A percentile compares a stretch with the other conserved stretches of the same genome.
These are phyloP conservation scores for Chloroclystis v-ata DNA, from an alignment of 2,888 invertebrate species.

Conservation along the genomic window DNA sequence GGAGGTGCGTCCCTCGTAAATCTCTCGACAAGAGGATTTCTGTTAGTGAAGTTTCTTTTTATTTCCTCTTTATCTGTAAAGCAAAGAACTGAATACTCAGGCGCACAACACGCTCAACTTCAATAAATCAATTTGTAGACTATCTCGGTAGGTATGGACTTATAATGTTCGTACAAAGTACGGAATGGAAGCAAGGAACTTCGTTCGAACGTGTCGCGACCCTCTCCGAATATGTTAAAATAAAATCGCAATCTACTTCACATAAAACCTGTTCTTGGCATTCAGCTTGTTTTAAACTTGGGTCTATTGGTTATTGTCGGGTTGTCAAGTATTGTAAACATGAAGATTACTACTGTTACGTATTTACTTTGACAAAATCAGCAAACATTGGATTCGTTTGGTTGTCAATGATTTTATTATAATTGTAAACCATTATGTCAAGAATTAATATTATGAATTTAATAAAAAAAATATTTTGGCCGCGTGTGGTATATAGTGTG, in stretches of 20 bases:
- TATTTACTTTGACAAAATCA: no score
- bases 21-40: conserved; percentile 75
- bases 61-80: conserved; percentile 74
- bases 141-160: conserved; percentile 47
- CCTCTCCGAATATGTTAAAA: conserved; percentile 55
- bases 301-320: background rate
- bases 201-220: conserved; percentile 60
- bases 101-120: conserved; percentile 72
- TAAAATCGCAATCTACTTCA: conserved; percentile 36
- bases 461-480: no score
- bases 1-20: conserved; percentile 75
- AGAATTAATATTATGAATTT: no score
- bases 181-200: conserved; percentile 32
- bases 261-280: conserved; percentile 6
- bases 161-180: conserved; percentile 51
- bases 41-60: conserved; percentile 77
- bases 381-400: no score
- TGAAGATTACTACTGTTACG: no score
- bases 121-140: conserved; percentile 77
- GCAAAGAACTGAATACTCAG: conserved; percentile 72
- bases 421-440: no score
- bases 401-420: no score
- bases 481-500: no score
- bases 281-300: conserved; percentile 3
- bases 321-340: no score